phyloP scores from a whole-genome alignment of 1,140 invertebrate species.

The Drosophila serrata region DNA sequence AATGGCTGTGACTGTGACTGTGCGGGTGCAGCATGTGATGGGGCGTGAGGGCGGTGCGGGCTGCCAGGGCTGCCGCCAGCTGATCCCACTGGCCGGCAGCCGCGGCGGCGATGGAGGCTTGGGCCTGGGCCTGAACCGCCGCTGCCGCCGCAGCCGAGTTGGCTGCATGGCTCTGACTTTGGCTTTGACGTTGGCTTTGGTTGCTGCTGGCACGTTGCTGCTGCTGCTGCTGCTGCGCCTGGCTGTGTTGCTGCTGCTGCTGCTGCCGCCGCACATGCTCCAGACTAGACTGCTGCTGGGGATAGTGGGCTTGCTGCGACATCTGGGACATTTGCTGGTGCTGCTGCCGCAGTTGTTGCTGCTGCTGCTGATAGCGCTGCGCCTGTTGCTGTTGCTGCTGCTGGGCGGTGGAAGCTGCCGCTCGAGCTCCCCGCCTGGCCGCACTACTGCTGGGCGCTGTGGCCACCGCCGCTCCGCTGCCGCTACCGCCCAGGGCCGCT shows the following conservation, averaged over 20 bases:
- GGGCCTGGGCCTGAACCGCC: slow-evolving; percentile 41
- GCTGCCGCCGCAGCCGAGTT: slow-evolving; percentile 61
- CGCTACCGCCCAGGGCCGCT: slow-evolving; percentile 56
- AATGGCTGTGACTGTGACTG: slow-evolving; percentile 52
- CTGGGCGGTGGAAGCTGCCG: slow-evolving; percentile 43
- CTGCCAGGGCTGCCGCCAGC: slow-evolving; percentile 72
- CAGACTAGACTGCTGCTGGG: slow-evolving; percentile 70
- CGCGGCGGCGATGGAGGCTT: slow-evolving; percentile 55
- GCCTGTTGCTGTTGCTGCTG: slow-evolving; percentile 67
- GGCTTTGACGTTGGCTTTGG: slow-evolving; percentile 84
- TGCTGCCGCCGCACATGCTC: slow-evolving; percentile 64
- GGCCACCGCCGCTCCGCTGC: slow-evolving; percentile 43
- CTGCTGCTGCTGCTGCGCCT: slow-evolving; percentile 41
- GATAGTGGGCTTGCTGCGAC: slow-evolving; percentile 85
- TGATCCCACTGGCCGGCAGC: slow-evolving; percentile 80
- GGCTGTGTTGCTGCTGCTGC: slow-evolving; percentile 32
- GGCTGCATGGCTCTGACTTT: slow-evolving; percentile 62
- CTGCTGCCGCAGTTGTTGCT: slow-evolving; percentile 72
- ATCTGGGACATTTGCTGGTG: slow-evolving; percentile 85
- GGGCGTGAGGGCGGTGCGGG: slow-evolving; percentile 82
- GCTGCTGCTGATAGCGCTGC: slow-evolving; percentile 63
- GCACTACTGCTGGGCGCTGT: slow-evolving; percentile 62
- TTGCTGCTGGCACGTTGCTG: slow-evolving; percentile 75
- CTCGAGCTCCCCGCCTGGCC: slow-evolving; percentile 55
- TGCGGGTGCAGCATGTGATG: slow-evolving; percentile 79